Conservation (phyloP, 1,140 invertebrate genomes). For the Drosophila sucinea region DNA sequence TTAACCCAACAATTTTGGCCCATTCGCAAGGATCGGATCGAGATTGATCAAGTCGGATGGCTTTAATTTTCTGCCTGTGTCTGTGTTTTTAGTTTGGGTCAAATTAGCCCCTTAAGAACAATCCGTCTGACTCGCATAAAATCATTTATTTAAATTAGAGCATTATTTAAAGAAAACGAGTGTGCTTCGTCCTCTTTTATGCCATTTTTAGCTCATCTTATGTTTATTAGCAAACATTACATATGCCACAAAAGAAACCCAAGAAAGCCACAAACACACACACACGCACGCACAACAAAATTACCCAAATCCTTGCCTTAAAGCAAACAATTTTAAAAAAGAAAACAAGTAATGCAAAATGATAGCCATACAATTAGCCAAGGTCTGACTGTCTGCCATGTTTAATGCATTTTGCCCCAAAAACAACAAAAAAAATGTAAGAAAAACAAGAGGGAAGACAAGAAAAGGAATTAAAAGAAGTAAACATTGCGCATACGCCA, state of each 20-base stretch:
- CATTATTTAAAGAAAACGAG: not conserved
- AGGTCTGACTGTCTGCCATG: constrained; percentile 35
- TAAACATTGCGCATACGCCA: constrained; percentile 73
- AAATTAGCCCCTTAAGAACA: not conserved
- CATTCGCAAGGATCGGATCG: not conserved
- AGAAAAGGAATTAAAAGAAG: constrained; percentile 23
- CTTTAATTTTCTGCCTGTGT: not conserved
- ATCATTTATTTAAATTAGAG: not conserved
- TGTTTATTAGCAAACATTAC: constrained; percentile 6
- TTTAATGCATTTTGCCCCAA: constrained; percentile 60
- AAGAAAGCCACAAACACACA: not conserved
- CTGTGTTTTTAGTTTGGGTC: not conserved
- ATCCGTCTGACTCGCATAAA: not conserved
- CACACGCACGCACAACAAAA: not conserved
- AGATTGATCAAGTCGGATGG: not conserved
- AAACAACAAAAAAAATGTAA: constrained; percentile 3
- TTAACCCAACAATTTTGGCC: too few species aligned
- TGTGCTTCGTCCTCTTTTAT: not conserved
- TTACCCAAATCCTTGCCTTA: constrained; percentile 2
- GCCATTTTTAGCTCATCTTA: not conserved
- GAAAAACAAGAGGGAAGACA: not conserved
- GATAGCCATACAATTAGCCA: constrained; percentile 34
- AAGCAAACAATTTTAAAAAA: constrained; percentile 4
- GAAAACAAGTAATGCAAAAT: not conserved
- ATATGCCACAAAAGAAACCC: not conserved